Conservation (phyloP, 2,888 invertebrate genomes). For the Drosophila picticornis region DNA sequence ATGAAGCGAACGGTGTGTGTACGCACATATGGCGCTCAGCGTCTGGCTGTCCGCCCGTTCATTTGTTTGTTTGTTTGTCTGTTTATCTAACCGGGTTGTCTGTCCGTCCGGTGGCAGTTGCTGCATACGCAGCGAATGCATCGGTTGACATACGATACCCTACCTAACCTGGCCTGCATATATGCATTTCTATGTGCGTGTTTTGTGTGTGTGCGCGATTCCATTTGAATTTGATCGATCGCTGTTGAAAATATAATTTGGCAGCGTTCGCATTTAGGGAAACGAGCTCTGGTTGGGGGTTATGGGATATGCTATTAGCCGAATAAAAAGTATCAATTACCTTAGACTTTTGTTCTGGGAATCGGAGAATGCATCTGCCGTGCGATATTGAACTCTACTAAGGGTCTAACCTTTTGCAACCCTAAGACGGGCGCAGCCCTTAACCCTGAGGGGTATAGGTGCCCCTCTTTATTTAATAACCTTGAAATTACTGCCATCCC, state of each 20-base stretch:
- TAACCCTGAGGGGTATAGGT: slow-evolving; percentile 26
- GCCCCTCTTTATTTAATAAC: slow-evolving; percentile 43
- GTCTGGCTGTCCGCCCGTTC: slow-evolving; percentile 40
- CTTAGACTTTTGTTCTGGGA: slow-evolving; percentile 25
- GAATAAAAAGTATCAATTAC: slow-evolving; percentile 68
- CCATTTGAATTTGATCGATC: slow-evolving; percentile 69
- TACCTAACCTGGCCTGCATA: slow-evolving; percentile 41
- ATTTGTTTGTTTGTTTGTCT: slow-evolving; percentile 33
- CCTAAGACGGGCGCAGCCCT: slow-evolving; percentile 24
- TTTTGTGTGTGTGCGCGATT: slow-evolving; percentile 17
- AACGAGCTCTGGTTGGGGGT: slow-evolving; percentile 16
- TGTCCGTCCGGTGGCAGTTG: slow-evolving; percentile 22
- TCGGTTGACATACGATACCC: slow-evolving; percentile 72
- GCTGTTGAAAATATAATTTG: slow-evolving; percentile 64
- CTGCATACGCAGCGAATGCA: slow-evolving; percentile 63
- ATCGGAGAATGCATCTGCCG: slow-evolving; percentile 49
- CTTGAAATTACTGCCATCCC: slow-evolving; percentile 60
- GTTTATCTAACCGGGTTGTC: slow-evolving; percentile 49
- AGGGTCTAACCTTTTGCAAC: neutral
- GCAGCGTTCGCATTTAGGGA: slow-evolving; percentile 42
- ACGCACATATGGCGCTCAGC: slow-evolving; percentile 69
- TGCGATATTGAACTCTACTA: neutral
- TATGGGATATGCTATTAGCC: slow-evolving; percentile 15
- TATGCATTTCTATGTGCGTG: neutral
- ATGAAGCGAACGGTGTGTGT: slow-evolving; percentile 36